Conservation (phyloP, 2,888 invertebrate species). For the Sceliomorpha sp. region DNA sequence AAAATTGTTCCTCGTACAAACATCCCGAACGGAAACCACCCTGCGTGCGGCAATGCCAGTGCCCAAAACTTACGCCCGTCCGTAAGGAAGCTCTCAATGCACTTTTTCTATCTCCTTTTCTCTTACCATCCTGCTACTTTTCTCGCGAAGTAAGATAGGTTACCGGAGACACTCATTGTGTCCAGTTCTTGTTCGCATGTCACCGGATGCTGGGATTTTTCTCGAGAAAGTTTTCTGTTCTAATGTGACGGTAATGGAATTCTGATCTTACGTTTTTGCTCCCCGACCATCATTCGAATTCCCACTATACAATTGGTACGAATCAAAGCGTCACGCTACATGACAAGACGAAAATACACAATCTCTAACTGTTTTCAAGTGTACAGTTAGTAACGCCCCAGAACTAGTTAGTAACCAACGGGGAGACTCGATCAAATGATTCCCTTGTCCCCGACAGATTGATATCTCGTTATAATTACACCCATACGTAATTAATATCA, state of each 20-base stretch:
- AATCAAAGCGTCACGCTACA: conserved; percentile 17
- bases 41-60: conserved; percentile 54
- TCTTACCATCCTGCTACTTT: conserved; percentile 42
- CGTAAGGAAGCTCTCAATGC: conserved; percentile 60
- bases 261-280: conserved; percentile 53
- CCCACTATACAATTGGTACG: conserved; percentile 29
- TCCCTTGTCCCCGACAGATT: too few relatives aligned
- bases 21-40: conserved; percentile 36
- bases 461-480: too few relatives aligned
- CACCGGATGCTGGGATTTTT: conserved; percentile 57
- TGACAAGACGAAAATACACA: conserved; percentile 7
- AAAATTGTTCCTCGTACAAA: conserved; percentile 31
- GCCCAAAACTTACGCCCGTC: conserved; percentile 53
- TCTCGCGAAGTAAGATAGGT: conserved; percentile 55
- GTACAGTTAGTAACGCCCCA: conserved; percentile 1
- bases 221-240: conserved; percentile 56
- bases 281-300: conserved; percentile 42
- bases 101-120: conserved; percentile 56
- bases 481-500: too few relatives aligned
- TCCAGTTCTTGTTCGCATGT: conserved; percentile 60
- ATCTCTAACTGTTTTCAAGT: neutral
- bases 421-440: too few relatives aligned
- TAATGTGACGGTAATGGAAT: conserved; percentile 56
- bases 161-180: conserved; percentile 62
- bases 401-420: too few relatives aligned